Percentiles rank a stretch among this genome's conserved stretches.
These are phyloP conservation scores for Darevskia nairensis DNA, from an alignment of 2,797 vertebrate species.

Conservation along the genomic window DNA sequence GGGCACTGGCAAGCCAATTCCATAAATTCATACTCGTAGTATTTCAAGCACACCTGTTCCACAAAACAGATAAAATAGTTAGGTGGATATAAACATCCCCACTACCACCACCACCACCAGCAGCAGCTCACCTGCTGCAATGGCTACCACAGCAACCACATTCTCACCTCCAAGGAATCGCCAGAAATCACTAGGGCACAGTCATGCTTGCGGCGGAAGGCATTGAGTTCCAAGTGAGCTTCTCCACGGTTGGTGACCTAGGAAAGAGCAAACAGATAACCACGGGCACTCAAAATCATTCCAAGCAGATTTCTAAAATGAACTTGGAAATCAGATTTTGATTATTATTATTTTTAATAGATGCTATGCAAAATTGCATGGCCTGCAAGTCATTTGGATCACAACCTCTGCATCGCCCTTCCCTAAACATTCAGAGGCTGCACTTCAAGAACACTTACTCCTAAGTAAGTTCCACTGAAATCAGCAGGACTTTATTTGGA, in stretches of 20 bases:
- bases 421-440: not conserved
- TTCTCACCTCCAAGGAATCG: conserved; percentile 92
- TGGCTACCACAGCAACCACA: fast-evolving
- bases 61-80: fast-evolving
- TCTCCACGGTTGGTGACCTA: conserved; percentile 97
- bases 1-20: conserved; percentile 97
- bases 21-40: conserved; percentile 98
- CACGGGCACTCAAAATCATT: not conserved
- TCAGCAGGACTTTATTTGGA: too few relatives aligned
- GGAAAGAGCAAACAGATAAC: not conserved
- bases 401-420: not conserved
- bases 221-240: conserved; percentile 96
- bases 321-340: too few relatives aligned
- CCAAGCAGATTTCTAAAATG: too few relatives aligned
- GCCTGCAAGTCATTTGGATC: not conserved
- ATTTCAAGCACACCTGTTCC: conserved; percentile 90
- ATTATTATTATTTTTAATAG: not conserved
- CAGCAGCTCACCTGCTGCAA: too few relatives aligned
- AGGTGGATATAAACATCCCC: not conserved
- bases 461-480: too few relatives aligned
- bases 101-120: too few relatives aligned
- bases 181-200: conserved; percentile 97
- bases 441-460: not conserved
- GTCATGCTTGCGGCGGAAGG: conserved; percentile 96
- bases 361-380: not conserved